Conservation (phyloP, 2,888 invertebrate species). For the Cosmorhoe ocellata region DNA sequence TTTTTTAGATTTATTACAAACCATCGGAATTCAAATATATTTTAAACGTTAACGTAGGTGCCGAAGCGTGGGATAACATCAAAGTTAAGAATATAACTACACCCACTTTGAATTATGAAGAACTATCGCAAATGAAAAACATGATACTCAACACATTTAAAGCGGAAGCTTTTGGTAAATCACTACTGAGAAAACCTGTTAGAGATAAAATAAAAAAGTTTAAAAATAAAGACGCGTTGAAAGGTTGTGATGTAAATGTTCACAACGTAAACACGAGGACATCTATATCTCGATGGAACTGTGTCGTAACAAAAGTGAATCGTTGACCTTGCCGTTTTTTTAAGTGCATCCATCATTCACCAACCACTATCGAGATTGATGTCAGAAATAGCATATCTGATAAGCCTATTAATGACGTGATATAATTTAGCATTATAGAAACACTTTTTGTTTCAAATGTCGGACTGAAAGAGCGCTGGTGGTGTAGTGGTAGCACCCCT, state of each 20-base stretch:
- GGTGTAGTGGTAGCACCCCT: too few species aligned
- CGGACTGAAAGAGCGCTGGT: too few species aligned
- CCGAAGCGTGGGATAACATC: slow-evolving; percentile 46
- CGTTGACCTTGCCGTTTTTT: slow-evolving; percentile 18
- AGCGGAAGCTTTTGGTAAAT: slow-evolving; percentile 18
- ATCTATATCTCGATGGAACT: slow-evolving; percentile 17
- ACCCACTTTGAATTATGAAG: slow-evolving; percentile 32
- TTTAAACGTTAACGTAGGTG: slow-evolving; percentile 36
- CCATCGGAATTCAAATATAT: slow-evolving; percentile 2
- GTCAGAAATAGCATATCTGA: too few species aligned
- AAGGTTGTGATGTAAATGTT: slow-evolving; percentile 21
- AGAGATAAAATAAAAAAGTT: slow-evolving; percentile 6
- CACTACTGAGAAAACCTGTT: slow-evolving; percentile 6
- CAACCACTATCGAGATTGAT: background rate
- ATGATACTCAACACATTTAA: slow-evolving; percentile 14
- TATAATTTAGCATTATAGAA: too few species aligned
- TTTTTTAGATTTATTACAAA: slow-evolving; percentile 9
- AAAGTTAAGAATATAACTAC: slow-evolving; percentile 36
- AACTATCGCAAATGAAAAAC: slow-evolving; percentile 27
- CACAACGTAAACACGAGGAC: slow-evolving; percentile 19
- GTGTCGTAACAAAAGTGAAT: slow-evolving; percentile 17
- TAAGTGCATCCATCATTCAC: slow-evolving; percentile 21
- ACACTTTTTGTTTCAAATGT: too few species aligned
- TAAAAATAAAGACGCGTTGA: slow-evolving; percentile 18
- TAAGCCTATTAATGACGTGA: too few species aligned